Percentiles rank a stretch among this genome's conserved stretches.
Evolutionary conservation across 2,797 vertebrate species (phyloP).

Genomic region (Benthosema pterotum): DNA sequence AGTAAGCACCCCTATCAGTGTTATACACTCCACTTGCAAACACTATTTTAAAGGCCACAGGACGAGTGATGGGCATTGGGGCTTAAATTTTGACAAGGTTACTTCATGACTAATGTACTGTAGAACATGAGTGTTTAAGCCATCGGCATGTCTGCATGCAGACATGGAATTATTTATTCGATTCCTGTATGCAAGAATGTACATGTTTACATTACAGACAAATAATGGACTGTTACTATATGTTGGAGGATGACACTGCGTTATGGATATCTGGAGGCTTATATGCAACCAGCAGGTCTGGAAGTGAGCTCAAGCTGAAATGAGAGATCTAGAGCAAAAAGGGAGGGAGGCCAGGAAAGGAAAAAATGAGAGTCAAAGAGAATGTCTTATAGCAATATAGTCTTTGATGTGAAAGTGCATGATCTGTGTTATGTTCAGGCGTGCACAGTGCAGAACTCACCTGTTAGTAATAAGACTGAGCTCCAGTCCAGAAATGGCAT

Average conservation of each 20-base stretch:
- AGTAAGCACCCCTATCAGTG: constrained; percentile 48
- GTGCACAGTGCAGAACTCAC: constrained; percentile 77
- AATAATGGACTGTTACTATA: constrained; percentile 30
- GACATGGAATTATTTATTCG: constrained; percentile 30
- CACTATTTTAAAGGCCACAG: constrained; percentile 72
- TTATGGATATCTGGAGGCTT: constrained; percentile 5
- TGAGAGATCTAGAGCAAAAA: neutral
- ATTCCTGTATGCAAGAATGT: constrained; percentile 55
- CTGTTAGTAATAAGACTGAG: constrained; percentile 83
- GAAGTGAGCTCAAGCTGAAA: neutral
- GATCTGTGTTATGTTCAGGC: constrained; percentile 59
- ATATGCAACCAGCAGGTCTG: neutral
- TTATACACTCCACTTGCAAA: constrained; percentile 71
- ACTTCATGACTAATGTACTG: constrained; percentile 36
- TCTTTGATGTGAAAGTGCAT: constrained; percentile 65
- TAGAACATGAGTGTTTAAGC: constrained; percentile 20
- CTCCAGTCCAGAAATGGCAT: constrained; percentile 75
- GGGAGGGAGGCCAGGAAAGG: neutral
- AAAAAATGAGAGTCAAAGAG: neutral
- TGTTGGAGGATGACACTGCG: constrained; percentile 43
- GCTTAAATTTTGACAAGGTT: constrained; percentile 65
- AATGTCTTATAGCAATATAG: constrained; percentile 24
- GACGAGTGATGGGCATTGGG: constrained; percentile 68
- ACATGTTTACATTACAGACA: constrained; percentile 51
- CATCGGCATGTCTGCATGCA: constrained; percentile 34